Evolutionary conservation across 2,113 vertebrate genomes (phyloP).

Genomic region (Ictalurus furcatus): DNA sequence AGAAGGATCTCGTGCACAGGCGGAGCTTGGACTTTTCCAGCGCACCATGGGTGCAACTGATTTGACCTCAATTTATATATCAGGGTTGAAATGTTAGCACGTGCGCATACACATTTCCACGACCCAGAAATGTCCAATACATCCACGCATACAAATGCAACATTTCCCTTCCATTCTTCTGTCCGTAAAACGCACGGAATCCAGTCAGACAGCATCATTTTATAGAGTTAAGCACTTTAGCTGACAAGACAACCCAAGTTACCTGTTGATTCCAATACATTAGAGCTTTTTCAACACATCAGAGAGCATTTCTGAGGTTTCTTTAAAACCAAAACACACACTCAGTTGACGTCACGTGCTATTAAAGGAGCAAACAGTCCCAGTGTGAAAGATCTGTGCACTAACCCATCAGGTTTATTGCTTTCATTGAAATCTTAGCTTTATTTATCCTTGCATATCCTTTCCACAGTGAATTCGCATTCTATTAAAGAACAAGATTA

Average conservation of each 20-base stretch:
- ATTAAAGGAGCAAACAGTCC: not conserved
- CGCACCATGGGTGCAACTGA: not conserved
- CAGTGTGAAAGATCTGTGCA: not conserved
- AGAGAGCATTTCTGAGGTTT: not conserved
- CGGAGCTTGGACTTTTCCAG: not conserved
- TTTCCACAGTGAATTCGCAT: not conserved
- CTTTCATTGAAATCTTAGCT: too few species aligned
- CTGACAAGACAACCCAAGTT: not conserved
- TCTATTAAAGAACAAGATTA: not conserved
- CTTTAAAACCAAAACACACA: not conserved
- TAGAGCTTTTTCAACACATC: too few species aligned
- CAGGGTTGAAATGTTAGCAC: not conserved
- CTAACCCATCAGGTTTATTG: not conserved
- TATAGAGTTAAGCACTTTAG: not conserved
- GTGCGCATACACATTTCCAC: not conserved
- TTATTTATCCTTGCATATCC: not conserved
- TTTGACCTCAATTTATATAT: not conserved
- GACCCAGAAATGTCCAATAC: not conserved
- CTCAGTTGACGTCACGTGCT: not conserved
- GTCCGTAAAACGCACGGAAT: too few species aligned
- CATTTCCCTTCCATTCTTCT: not conserved
- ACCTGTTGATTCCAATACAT: too few species aligned
- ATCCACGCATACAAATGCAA: not conserved
- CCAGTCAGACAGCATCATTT: too few species aligned
- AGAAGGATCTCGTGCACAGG: not conserved